A percentile compares a stretch with the other conserved stretches of the same genome.
Conservation (phyloP, 2,888 invertebrate species). For the Catocala nupta region DNA sequence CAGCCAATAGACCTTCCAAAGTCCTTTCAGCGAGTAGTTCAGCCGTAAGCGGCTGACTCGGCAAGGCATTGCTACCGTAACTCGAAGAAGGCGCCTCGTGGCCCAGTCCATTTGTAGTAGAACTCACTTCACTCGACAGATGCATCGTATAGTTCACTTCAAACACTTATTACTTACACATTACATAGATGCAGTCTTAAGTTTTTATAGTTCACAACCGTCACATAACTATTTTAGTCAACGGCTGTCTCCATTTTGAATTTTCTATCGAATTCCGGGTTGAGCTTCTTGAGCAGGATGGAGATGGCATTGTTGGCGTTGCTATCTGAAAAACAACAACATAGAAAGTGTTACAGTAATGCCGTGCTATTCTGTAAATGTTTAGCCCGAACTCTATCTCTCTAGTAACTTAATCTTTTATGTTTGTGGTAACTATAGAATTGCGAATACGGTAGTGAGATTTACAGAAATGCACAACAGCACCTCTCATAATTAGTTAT, state of each 20-base stretch:
- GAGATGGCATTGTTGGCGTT: constrained; percentile 40
- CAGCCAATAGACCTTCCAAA: constrained; percentile 93
- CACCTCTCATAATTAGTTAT: too few relatives aligned
- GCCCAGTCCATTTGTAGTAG: constrained; percentile 88
- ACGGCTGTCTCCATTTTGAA: constrained; percentile 28
- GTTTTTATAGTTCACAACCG: constrained; percentile 61
- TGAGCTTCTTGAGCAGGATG: constrained; percentile 31
- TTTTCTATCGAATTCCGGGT: constrained; percentile 23
- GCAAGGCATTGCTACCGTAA: constrained; percentile 72
- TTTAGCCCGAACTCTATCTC: too few relatives aligned
- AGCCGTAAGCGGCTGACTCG: constrained; percentile 91
- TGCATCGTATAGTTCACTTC: constrained; percentile 87
- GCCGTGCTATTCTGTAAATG: too few relatives aligned
- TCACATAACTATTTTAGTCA: constrained; percentile 71
- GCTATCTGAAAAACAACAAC: constrained; percentile 32
- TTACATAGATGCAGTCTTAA: constrained; percentile 38
- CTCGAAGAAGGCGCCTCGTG: constrained; percentile 83
- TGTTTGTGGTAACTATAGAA: too few relatives aligned
- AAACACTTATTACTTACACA: constrained; percentile 48
- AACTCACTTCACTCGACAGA: constrained; percentile 92
- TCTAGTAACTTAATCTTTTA: too few relatives aligned
- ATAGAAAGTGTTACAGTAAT: too few relatives aligned
- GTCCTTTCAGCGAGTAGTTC: constrained; percentile 94
- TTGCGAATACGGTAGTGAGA: too few relatives aligned
- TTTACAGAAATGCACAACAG: too few relatives aligned